These are phyloP conservation scores for Catharus bicknelli DNA, from an alignment of 2,113 vertebrate species.

Conservation along the genomic window DNA sequence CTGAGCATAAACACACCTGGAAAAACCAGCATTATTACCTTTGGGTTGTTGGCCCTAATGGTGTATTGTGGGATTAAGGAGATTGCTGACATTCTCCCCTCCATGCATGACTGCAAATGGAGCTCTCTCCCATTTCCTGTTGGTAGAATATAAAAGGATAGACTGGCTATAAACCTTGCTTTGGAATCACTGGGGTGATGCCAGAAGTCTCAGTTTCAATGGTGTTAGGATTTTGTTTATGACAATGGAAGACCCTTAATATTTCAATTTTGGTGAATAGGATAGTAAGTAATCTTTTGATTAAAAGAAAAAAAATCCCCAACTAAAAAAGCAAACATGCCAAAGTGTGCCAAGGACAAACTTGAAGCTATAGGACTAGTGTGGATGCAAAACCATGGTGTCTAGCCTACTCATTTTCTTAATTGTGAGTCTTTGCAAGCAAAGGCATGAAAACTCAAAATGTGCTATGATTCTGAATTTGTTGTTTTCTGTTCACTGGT, in stretches of 20 bases:
- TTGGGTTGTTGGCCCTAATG: background rate
- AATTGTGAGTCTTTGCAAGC: background rate
- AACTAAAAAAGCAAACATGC: background rate
- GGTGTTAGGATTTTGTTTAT: background rate
- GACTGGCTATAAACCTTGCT: background rate
- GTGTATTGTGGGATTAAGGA: background rate
- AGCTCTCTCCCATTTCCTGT: background rate
- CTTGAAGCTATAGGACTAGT: background rate
- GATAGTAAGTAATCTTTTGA: background rate
- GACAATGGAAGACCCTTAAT: background rate
- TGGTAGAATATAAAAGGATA: background rate
- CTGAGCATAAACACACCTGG: background rate
- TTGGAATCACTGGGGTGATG: background rate
- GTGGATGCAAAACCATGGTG: background rate
- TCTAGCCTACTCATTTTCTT: background rate
- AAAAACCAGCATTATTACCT: background rate
- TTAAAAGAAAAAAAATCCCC: background rate
- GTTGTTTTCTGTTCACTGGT: background rate
- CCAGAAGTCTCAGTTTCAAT: background rate
- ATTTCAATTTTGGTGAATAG: background rate
- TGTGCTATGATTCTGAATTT: background rate
- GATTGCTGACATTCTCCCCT: background rate
- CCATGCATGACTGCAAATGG: background rate
- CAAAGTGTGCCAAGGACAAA: background rate
- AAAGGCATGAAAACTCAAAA: background rate